A percentile compares a stretch with the other conserved stretches of the same genome.
Evolutionary conservation across 2,797 vertebrate genomes (phyloP).

Genomic region (Florisuga fusca): DNA sequence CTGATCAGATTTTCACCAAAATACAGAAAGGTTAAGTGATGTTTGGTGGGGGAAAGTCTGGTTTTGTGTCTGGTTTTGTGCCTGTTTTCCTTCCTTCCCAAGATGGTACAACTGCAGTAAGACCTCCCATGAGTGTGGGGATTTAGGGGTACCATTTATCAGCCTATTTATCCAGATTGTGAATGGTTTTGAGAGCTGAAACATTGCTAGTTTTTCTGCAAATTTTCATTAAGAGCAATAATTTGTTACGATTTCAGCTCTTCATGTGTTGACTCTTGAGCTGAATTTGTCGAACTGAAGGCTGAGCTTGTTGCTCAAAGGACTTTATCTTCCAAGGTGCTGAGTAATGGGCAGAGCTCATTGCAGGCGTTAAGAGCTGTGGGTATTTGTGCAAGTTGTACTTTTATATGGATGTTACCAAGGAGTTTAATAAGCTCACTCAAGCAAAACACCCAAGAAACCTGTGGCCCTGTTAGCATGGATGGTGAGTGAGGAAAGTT

Average conservation of each 20-base stretch:
- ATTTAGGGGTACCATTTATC: not conserved
- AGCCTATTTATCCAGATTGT: not conserved
- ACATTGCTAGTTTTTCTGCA: not conserved
- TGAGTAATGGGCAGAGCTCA: not conserved
- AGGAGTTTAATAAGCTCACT: not conserved
- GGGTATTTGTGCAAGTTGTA: not conserved
- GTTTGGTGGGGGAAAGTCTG: fast-evolving
- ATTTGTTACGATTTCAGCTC: not conserved
- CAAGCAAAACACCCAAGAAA: not conserved
- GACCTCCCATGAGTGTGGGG: not conserved
- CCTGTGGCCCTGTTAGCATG: not conserved
- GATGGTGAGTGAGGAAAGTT: not conserved
- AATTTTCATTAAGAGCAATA: not conserved
- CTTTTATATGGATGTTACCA: not conserved
- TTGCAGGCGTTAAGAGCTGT: not conserved
- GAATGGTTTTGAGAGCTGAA: not conserved
- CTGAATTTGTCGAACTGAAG: not conserved
- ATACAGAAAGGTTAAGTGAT: not conserved
- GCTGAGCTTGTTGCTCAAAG: not conserved
- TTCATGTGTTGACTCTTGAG: not conserved
- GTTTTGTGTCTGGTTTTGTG: not conserved
- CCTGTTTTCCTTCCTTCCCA: not conserved
- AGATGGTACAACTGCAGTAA: not conserved
- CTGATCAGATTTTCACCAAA: not conserved
- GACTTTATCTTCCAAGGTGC: not conserved